These are phyloP conservation scores for Albula glossodonta DNA, from an alignment of 2,113 vertebrate species.

Conservation along the genomic window DNA sequence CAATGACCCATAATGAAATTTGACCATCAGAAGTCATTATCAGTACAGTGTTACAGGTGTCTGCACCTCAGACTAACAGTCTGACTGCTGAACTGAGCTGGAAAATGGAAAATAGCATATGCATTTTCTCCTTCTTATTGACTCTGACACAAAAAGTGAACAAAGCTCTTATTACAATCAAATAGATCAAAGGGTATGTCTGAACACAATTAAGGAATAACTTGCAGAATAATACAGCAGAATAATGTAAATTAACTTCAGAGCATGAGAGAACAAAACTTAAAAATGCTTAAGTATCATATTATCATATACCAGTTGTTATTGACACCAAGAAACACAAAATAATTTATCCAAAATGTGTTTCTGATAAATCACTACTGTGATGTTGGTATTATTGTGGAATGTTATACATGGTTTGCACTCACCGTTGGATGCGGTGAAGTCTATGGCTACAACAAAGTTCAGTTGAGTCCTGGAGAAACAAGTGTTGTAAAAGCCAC, in stretches of 20 bases:
- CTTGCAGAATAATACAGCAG: no score
- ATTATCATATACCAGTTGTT: background rate
- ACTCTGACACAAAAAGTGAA: no score
- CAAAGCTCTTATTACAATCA: no score
- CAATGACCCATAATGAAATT: no score
- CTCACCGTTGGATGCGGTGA: constrained; percentile 92
- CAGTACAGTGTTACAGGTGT: no score
- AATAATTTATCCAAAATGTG: background rate
- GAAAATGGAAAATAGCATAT: no score
- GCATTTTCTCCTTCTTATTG: no score
- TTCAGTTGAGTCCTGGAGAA: constrained; percentile 85
- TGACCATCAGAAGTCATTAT: no score
- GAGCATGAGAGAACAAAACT: constrained; percentile 15
- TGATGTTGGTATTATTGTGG: background rate
- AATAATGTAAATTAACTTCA: background rate
- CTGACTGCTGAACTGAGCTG: no score
- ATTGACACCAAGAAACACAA: background rate
- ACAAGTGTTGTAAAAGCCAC: background rate
- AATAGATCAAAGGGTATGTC: no score
- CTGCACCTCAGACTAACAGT: no score
- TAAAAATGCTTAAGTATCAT: background rate
- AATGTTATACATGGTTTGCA: constrained; percentile 6
- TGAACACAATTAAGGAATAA: no score
- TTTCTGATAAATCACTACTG: background rate
- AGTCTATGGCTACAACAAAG: constrained; percentile 93